phyloP scores from a whole-genome alignment of 2,113 vertebrate species.

The Panthera tigris region DNA sequence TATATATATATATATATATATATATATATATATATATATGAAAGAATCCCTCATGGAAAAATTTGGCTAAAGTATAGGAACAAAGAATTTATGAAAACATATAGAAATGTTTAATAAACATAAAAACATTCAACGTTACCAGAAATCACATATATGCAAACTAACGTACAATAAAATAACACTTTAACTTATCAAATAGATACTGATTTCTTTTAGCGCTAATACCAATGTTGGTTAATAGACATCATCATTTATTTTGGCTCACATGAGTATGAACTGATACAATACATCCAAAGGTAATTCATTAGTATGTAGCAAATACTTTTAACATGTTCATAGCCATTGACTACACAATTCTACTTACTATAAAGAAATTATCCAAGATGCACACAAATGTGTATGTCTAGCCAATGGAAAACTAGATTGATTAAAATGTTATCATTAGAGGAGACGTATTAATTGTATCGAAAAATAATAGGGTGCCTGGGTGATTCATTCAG shows the following conservation, averaged over 20 bases:
- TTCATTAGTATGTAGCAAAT: neutral
- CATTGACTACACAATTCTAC: neutral
- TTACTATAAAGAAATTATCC: neutral
- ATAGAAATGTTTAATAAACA: neutral
- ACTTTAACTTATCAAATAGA: neutral
- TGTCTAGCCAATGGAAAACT: neutral
- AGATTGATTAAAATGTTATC: neutral
- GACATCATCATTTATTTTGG: neutral
- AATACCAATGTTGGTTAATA: neutral
- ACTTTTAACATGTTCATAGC: neutral
- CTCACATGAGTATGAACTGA: neutral
- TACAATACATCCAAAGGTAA: neutral
- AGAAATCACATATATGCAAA: neutral
- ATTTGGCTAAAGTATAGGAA: neutral
- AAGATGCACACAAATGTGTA: neutral
- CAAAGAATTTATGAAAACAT: neutral
- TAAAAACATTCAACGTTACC: neutral
- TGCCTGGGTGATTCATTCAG: neutral
- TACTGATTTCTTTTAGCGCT: slow-evolving; percentile 1
- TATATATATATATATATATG: too few species aligned
- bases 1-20: too few species aligned
- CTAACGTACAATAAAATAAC: neutral
- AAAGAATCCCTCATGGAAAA: neutral
- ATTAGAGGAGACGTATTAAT: neutral
- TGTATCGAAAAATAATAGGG: neutral